Conservation (phyloP, 2,797 vertebrate species). For the Okamejei kenojei region DNA sequence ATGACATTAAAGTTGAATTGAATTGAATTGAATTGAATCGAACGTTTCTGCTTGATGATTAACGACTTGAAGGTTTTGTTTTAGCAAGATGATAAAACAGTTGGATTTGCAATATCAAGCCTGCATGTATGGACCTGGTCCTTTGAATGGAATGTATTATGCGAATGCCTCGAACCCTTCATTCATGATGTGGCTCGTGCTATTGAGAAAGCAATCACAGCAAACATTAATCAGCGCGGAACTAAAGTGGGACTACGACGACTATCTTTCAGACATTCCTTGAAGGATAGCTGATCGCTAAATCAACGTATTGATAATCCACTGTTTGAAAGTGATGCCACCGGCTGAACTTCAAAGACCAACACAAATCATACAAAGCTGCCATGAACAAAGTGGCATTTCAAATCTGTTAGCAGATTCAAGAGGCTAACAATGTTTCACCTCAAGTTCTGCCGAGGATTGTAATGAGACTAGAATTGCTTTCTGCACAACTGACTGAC, state of each 20-base stretch:
- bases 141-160: background rate
- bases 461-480: background rate
- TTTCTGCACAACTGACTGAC: background rate
- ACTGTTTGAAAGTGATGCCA: background rate
- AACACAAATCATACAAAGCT: background rate
- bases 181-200: background rate
- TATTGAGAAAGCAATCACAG: background rate
- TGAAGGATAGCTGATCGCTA: background rate
- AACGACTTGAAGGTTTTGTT: background rate
- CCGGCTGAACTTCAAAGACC: background rate
- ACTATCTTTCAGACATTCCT: background rate
- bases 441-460: background rate
- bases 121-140: background rate
- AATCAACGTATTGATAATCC: background rate
- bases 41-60: background rate
- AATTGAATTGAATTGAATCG: too few relatives aligned
- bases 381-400: background rate
- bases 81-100: background rate
- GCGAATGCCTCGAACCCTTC: background rate
- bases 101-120: background rate
- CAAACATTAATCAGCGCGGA: background rate
- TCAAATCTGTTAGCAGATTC: conserved; percentile 1
- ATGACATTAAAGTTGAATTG: too few relatives aligned
- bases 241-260: background rate
- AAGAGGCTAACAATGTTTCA: conserved; percentile 18